phyloP scores from a whole-genome alignment of 2,113 vertebrate genomes.

The Sorex fumeus region DNA sequence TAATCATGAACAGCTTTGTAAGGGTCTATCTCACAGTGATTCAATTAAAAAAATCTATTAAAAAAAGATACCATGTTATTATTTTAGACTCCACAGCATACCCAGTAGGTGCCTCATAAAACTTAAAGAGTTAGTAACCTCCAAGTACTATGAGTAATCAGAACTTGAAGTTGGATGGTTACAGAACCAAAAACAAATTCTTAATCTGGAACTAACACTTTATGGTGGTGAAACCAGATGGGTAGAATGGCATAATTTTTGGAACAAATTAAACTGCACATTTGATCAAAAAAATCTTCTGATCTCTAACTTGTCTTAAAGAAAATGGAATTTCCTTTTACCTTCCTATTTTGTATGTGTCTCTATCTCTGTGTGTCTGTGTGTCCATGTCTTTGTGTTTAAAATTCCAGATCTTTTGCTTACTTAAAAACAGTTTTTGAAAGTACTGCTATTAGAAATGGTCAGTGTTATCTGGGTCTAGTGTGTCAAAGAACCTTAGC shows the following conservation, averaged over 20 bases:
- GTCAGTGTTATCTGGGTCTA: conserved; percentile 68
- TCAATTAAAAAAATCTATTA: too few relatives aligned
- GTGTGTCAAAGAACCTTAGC: conserved; percentile 62
- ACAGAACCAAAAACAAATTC: conserved; percentile 46
- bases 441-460: conserved; percentile 28
- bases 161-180: background rate
- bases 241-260: background rate
- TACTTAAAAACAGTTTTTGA: conserved; percentile 62
- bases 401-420: conserved; percentile 26
- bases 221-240: background rate
- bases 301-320: conserved; percentile 28
- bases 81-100: background rate
- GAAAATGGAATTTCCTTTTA: conserved; percentile 49
- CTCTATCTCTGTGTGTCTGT: too few relatives aligned
- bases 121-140: background rate
- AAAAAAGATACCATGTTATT: conserved; percentile 32
- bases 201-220: conserved; percentile 35
- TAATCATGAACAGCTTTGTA: too few relatives aligned
- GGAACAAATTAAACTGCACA: conserved; percentile 22
- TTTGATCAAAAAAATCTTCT: background rate
- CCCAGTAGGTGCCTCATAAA: background rate
- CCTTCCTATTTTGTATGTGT: background rate
- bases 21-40: too few relatives aligned
- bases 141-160: conserved; percentile 39
- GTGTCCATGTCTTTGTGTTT: background rate